Evolutionary conservation across 2,888 invertebrate species (phyloP), one percentile per base, ranked within the genome.

Genomic region (Polyommatus icarus): DNA sequence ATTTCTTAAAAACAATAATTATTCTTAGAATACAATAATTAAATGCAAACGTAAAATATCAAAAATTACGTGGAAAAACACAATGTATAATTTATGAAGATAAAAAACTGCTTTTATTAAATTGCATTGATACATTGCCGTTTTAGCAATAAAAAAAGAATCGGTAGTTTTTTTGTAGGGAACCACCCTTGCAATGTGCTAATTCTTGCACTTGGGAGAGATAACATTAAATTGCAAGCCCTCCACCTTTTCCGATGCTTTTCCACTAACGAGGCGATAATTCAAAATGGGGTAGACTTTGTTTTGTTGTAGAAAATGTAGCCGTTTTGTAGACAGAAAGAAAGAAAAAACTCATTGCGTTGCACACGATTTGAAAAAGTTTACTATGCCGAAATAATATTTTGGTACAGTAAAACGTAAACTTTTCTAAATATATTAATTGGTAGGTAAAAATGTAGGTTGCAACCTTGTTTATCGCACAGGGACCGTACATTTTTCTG

Each of bases 121-220:
- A 75, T 75, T 75, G 54, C 29, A 75, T 73, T 73, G 46, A 73
- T 73, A 24, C 73, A 50, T 75, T 32, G 50, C 54, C 29, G 20
- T 6, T 75, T 15, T 24, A 29, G 75, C 75, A 18, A 75, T 75
- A 73, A 75, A 75, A 24, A 75, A 50, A 3, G 40, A 54, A 75
- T 87, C 82, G 29, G 50, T 12, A 18, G 67, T 3, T 12, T 20
- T 24, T 67, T 20, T 8, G 20, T 77, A 78, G 81, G 81, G 82
- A 59, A 79, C 81, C 80, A 50, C 81, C 81, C 82, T 86, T 88
- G 87, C 87, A 88, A 82, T 88, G 91, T 91, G 91, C 87, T 91
- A 91, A 91, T 92, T 89, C 88, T 84, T 87, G 83, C 91, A 86
- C 91, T 87, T 85, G 91, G 91, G 92, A 91, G 89, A 89, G 89